Evolutionary conservation across 2,797 vertebrate species (phyloP).

Genomic region (Chelonia mydas): DNA sequence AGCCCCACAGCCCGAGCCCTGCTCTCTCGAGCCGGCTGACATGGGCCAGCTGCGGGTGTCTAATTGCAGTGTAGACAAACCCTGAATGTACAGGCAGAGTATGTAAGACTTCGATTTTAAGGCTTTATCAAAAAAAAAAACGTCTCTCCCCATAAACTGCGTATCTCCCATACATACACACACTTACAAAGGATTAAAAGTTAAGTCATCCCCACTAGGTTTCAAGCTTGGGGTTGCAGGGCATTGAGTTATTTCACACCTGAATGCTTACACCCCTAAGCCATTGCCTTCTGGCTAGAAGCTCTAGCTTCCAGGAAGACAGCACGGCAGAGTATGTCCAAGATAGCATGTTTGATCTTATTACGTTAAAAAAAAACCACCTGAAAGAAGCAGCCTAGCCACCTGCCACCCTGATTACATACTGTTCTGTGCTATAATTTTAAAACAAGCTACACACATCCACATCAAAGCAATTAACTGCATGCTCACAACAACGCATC

Average conservation of each 20-base stretch:
- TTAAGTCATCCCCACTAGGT: not conserved
- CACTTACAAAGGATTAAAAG: not conserved
- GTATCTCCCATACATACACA: not conserved
- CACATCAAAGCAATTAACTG: not conserved
- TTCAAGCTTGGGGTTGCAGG: not conserved
- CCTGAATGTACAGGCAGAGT: not conserved
- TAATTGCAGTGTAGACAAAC: not conserved
- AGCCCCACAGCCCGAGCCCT: not conserved
- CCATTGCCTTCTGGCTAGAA: not conserved
- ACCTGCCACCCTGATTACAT: not conserved
- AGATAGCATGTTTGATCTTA: not conserved
- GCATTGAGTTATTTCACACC: not conserved
- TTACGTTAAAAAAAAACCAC: not conserved
- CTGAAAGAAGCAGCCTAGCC: not conserved
- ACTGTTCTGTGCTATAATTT: not conserved
- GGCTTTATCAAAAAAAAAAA: not conserved
- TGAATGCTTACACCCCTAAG: not conserved
- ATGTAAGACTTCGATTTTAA: not conserved
- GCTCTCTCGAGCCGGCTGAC: not conserved
- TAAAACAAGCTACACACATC: fast-evolving
- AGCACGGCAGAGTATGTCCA: not conserved
- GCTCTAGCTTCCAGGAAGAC: not conserved
- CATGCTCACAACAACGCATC: fast-evolving
- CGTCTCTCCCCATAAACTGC: not conserved
- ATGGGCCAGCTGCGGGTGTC: not conserved